A percentile compares a stretch with the other conserved stretches of the same genome.
Conservation (phyloP, 23 tunicate species). For the Trididemnum clinides region DNA sequence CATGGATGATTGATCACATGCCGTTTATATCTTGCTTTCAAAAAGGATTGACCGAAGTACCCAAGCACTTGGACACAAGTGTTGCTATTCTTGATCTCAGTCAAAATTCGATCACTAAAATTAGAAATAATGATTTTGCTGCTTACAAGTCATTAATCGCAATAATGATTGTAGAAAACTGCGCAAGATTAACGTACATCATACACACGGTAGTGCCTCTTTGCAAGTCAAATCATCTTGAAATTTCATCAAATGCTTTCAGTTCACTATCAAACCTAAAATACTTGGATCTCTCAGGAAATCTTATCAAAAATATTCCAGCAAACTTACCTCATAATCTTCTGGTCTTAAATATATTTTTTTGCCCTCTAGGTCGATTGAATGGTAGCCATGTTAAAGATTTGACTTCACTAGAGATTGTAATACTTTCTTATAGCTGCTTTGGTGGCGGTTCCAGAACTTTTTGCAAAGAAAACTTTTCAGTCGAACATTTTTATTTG, state of each 20-base stretch:
- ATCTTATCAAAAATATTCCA: background rate
- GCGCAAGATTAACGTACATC: background rate
- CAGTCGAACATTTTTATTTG: background rate
- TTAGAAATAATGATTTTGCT: background rate
- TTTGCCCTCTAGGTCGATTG: background rate
- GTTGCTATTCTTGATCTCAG: background rate
- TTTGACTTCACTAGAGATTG: background rate
- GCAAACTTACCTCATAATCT: background rate
- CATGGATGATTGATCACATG: background rate
- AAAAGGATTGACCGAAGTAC: background rate
- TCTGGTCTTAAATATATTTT: background rate
- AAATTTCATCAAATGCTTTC: background rate
- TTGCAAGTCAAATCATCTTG: background rate
- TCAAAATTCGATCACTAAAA: background rate
- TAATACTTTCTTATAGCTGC: background rate
- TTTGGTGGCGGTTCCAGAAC: background rate
- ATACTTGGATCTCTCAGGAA: background rate
- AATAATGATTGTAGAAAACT: background rate
- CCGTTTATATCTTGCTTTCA: background rate
- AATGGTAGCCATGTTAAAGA: background rate
- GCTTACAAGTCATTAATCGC: background rate
- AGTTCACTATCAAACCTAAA: background rate
- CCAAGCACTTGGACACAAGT: background rate
- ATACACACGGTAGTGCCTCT: background rate
- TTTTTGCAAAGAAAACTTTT: background rate